Evolutionary conservation across 2,797 vertebrate genomes (phyloP).

Genomic region (Loriculus beryllinus): DNA sequence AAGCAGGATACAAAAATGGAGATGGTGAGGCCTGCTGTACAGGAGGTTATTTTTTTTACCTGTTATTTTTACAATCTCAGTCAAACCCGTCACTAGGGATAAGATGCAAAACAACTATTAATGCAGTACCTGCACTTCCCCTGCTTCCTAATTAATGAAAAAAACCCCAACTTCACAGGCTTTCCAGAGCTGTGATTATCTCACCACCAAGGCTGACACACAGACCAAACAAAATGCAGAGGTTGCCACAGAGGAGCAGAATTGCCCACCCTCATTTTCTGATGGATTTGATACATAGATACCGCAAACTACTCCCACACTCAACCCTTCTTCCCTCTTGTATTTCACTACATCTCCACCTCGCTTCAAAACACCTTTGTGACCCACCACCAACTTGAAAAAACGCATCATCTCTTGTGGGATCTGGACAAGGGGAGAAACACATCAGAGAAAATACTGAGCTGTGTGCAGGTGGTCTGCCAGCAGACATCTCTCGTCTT

Average conservation of each 20-base stretch:
- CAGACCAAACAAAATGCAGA: background rate
- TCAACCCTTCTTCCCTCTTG: background rate
- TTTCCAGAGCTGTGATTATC: background rate
- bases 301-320: background rate
- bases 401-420: background rate
- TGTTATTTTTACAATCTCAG: background rate
- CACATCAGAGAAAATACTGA: background rate
- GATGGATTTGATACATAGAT: background rate
- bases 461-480: background rate
- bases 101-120: background rate
- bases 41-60: background rate
- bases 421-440: background rate
- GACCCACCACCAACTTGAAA: background rate
- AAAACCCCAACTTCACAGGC: background rate
- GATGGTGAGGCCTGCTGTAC: background rate
- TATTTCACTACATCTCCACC: background rate
- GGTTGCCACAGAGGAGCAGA: background rate
- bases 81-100: background rate
- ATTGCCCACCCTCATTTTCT: background rate
- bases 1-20: constrained; percentile 7
- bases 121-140: background rate
- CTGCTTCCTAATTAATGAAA: background rate
- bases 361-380: background rate
- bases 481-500: background rate
- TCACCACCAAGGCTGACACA: background rate